A percentile compares a stretch with the other conserved stretches of the same genome.
phyloP scores from a whole-genome alignment of 2,797 vertebrate genomes.

The Hylomyscus alleni region DNA sequence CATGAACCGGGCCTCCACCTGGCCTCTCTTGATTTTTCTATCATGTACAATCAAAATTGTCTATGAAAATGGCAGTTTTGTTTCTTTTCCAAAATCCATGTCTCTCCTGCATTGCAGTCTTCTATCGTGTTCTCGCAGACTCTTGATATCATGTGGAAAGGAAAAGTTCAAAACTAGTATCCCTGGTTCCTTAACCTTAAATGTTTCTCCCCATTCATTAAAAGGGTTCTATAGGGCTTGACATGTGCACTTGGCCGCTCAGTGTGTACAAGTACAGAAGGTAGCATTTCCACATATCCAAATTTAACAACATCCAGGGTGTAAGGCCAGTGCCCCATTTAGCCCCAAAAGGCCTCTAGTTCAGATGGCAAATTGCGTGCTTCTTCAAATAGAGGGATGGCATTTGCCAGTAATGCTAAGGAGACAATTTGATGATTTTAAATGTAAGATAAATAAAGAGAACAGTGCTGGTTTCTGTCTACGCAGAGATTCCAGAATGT shows the following conservation, averaged over 20 bases:
- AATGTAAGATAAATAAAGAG: constrained; percentile 21
- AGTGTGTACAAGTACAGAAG: neutral
- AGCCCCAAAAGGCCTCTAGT: neutral
- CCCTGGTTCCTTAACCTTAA: constrained; percentile 42
- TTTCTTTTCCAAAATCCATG: neutral
- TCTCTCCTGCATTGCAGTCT: neutral
- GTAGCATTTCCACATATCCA: neutral
- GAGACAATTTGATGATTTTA: neutral
- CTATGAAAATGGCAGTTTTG: neutral
- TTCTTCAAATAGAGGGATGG: neutral
- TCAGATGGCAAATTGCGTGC: neutral
- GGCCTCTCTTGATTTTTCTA: constrained; percentile 12
- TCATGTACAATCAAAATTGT: neutral
- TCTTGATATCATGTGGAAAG: neutral
- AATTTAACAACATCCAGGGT: neutral
- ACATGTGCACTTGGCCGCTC: neutral
- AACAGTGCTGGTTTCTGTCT: neutral
- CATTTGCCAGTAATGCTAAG: neutral
- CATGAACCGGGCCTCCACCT: neutral
- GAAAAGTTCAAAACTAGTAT: neutral
- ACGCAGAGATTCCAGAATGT: constrained; percentile 55
- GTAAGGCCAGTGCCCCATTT: neutral
- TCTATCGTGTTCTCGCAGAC: neutral
- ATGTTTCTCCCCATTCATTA: neutral
- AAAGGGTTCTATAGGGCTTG: neutral